Evolutionary conservation across 2,797 vertebrate species (phyloP).

Genomic region (Menidia menidia): DNA sequence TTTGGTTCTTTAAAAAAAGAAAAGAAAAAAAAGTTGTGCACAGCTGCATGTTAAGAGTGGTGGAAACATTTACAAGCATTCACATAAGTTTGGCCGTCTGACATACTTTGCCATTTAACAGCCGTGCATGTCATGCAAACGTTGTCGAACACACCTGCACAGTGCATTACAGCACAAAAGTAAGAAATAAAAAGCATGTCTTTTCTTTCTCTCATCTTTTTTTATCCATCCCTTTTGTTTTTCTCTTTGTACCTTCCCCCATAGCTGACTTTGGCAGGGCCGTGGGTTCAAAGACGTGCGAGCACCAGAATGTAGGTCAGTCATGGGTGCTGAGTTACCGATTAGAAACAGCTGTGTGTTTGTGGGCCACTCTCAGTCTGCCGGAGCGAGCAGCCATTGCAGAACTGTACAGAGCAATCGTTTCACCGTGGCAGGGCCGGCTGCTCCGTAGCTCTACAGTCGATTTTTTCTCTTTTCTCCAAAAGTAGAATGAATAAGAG

Average conservation of each 20-base stretch:
- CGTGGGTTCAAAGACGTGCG: conserved; percentile 79
- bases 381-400: conserved; percentile 54
- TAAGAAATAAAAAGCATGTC: neutral
- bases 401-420: conserved; percentile 29
- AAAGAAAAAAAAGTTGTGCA: conserved; percentile 51
- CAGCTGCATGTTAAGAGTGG: conserved; percentile 70
- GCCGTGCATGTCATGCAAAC: conserved; percentile 36
- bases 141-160: conserved; percentile 44
- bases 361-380: conserved; percentile 69
- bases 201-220: conserved; percentile 14
- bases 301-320: conserved; percentile 85
- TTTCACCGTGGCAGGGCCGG: conserved; percentile 23
- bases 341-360: conserved; percentile 86
- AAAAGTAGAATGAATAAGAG: conserved; percentile 48
- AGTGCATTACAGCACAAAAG: conserved; percentile 12
- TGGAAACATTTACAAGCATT: conserved; percentile 70
- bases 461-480: conserved; percentile 31
- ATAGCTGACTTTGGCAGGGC: conserved; percentile 74
- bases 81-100: conserved; percentile 44
- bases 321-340: conserved; percentile 83
- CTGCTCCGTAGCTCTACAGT: conserved; percentile 35
- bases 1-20: conserved; percentile 23
- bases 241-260: conserved; percentile 75
- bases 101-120: conserved; percentile 55
- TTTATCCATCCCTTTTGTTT: conserved; percentile 67